phyloP scores from a whole-genome alignment of 2,888 invertebrate genomes.

The Unio delphinus region DNA sequence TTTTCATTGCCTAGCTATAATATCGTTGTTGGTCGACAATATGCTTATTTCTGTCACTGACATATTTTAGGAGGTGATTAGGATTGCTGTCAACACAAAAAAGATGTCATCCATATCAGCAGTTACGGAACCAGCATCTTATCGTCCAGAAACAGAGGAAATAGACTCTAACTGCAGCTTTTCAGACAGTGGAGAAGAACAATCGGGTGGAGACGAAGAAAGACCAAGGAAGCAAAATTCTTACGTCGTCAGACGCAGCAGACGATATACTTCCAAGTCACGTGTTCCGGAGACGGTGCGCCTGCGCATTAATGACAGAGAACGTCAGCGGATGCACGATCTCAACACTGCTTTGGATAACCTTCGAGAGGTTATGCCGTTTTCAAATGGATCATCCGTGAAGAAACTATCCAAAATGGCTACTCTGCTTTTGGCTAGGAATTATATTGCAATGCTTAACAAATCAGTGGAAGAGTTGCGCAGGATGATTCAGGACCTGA shows the following conservation, averaged over 20 bases:
- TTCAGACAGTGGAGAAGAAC: constrained; percentile 16
- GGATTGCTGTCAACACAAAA: too few relatives aligned
- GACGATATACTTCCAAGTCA: constrained; percentile 28
- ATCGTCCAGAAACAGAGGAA: constrained; percentile 5
- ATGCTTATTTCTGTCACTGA: too few relatives aligned
- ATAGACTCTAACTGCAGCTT: constrained; percentile 12
- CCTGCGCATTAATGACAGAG: constrained; percentile 66
- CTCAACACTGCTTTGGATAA: constrained; percentile 67
- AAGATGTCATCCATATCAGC: too few relatives aligned
- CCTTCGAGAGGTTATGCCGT: constrained; percentile 66
- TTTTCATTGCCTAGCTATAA: too few relatives aligned
- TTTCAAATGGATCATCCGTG: constrained; percentile 65
- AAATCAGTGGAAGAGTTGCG: constrained; percentile 66
- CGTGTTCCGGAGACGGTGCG: constrained; percentile 59
- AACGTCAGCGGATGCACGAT: constrained; percentile 69
- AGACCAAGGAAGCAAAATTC: constrained; percentile 9
- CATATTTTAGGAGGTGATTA: too few relatives aligned
- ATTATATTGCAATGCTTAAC: constrained; percentile 67
- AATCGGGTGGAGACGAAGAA: constrained; percentile 6
- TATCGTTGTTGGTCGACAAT: too few relatives aligned
- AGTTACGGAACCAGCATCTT: too few relatives aligned
- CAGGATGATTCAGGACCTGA: constrained; percentile 58
- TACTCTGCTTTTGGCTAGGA: constrained; percentile 65
- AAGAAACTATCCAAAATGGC: constrained; percentile 70
- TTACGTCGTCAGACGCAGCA: constrained; percentile 22